phyloP scores from a whole-genome alignment of 2,113 vertebrate genomes.

The Probosciger aterrimus region DNA sequence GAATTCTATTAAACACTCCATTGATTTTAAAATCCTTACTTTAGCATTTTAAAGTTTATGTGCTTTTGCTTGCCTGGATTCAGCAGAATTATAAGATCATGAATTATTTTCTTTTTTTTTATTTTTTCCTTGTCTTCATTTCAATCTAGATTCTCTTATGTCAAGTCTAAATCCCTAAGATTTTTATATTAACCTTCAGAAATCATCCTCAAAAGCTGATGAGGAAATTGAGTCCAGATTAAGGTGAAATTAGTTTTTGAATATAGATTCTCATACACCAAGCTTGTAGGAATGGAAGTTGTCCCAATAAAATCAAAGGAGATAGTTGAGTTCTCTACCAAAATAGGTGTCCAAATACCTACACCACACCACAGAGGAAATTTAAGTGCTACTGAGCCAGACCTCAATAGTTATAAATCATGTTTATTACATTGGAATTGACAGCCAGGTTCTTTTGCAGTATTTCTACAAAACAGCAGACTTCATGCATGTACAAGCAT shows the following conservation, averaged over 20 bases:
- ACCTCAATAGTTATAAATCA: background rate
- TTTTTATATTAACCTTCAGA: background rate
- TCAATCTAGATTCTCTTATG: background rate
- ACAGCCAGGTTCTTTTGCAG: background rate
- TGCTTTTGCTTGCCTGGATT: slow-evolving; percentile 10
- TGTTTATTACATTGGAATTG: background rate
- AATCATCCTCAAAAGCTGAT: background rate
- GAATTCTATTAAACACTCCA: slow-evolving; percentile 63
- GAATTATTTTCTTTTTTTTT: background rate
- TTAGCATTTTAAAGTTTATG: slow-evolving; percentile 58
- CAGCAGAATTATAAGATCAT: slow-evolving; percentile 11
- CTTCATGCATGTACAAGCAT: background rate
- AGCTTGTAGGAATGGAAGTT: background rate
- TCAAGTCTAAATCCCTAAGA: background rate
- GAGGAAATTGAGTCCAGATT: background rate
- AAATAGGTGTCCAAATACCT: background rate
- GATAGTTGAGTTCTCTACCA: background rate
- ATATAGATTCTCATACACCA: background rate
- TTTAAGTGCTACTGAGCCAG: background rate
- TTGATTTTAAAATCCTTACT: slow-evolving; percentile 67
- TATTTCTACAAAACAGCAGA: background rate
- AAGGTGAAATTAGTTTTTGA: background rate
- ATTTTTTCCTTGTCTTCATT: background rate
- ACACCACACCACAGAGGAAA: background rate
- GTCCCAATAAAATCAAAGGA: background rate